Base-by-base conservation (phyloP, 2,113 vertebrate genomes). In the Festucalex cinctus region DNA sequence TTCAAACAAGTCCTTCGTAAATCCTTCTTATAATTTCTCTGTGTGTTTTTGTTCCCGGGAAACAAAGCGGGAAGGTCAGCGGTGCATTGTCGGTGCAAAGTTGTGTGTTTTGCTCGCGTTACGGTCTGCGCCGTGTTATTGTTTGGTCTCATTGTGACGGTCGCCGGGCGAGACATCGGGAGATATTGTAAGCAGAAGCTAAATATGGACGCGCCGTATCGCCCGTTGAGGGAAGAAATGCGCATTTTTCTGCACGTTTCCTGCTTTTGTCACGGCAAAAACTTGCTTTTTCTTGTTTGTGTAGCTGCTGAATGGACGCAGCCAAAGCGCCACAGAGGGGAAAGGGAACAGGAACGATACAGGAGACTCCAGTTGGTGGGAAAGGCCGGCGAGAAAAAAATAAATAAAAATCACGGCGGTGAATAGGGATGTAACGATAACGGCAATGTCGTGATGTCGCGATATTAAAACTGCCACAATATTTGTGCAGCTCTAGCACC, bases 141-240 rank as follows among this genome's bases (percentile, higher is more conserved):
- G 86, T 87, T 78, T 74, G 76, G 73, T 81, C 74, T 77, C 74
- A 86, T 87, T 88, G 83, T 85, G 79, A 85, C 83, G 78, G 82
- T 82, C 69, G 77, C 70, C 49, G 64, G 61, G 76, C 68, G 79
- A 76, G 76, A 87, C 70, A 41, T 16, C 7, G 44, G 62, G 74
- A 84, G 77, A 84, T 83, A 77, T 81, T 82, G 83, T 84, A 68
- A 81, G 77, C 80, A 64, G 58, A n/a, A 57, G 82, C 76, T 86
- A 87, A 88, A 87, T 84, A 75, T 85, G 82, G 85, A 84, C 70
- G 62, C 59, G 68, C 63, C 60, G n/a, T 43, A 41, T 63, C 37
- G 56, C 80, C 80, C 71, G 75, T 78, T 69, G 63, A n/a, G 74
- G 79, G 69, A 77, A 83, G 49, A 88, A 84, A 84, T 78, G 83